phyloP scores from a whole-genome alignment of 64 coral and sea anemone genomes.

The Dendrophyllia cribrosa region DNA sequence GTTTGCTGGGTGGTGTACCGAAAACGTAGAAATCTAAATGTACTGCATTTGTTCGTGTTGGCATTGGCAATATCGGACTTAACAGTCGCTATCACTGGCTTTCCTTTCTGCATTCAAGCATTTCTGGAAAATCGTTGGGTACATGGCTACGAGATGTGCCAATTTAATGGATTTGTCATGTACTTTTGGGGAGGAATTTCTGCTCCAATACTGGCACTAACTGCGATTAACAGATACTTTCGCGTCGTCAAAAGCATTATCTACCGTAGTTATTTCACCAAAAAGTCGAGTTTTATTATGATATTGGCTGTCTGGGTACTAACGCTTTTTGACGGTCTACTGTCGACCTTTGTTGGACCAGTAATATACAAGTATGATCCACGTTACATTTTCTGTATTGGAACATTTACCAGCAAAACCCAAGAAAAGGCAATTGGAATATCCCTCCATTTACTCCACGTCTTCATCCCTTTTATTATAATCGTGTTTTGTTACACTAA shows the following conservation, averaged over 20 bases:
- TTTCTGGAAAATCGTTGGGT: slow-evolving; percentile 33
- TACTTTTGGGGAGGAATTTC: slow-evolving; percentile 48
- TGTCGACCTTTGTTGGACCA: slow-evolving; percentile 22
- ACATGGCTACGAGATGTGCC: slow-evolving; percentile 4
- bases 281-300: slow-evolving; percentile 25
- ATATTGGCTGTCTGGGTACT: slow-evolving; percentile 41
- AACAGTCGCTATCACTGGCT: slow-evolving; percentile 12
- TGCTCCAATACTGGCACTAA: slow-evolving; percentile 48
- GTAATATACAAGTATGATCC: background rate
- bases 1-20: slow-evolving; percentile 44
- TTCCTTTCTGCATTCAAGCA: slow-evolving; percentile 34
- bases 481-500: background rate
- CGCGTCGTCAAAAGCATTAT: slow-evolving; percentile 38
- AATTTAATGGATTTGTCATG: slow-evolving; percentile 33
- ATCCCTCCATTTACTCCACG: background rate
- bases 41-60: slow-evolving; percentile 36
- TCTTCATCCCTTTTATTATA: background rate
- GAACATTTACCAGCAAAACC: background rate
- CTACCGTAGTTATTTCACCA: slow-evolving; percentile 37
- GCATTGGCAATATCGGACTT: slow-evolving; percentile 57
- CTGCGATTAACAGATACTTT: slow-evolving; percentile 54
- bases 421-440: background rate
- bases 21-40: background rate
- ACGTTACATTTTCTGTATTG: background rate
- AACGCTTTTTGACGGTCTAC: background rate